Base-by-base conservation (phyloP, 2,888 invertebrate species). In the Brenthis daphne region DNA sequence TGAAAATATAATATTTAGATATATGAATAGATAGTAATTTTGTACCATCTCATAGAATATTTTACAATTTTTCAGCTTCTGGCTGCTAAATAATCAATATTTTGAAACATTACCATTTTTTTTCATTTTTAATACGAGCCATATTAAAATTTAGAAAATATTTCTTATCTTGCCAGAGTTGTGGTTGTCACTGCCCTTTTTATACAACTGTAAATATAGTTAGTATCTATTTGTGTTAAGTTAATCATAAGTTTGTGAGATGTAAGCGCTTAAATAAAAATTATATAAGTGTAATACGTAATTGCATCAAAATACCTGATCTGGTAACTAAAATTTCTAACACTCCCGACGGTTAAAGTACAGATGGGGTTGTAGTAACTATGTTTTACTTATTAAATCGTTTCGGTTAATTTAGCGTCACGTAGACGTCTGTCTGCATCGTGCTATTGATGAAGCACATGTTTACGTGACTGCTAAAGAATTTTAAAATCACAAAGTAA, bases 91-190 rank as follows among this genome's bases (percentile, higher is more conserved):
- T 76, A 57, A 72, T 69, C 68, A 75, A 72, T 73, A 76, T 65
- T 74, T 74, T 75, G 65, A 73, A 77, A 75, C 74, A 78, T 43
- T 43, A 74, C 85, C 85, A 85, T 84, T 85, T 85, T 85, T 83
- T 86, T 85, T 83, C 82, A 76, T 79, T 82, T 81, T 85, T 82
- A 86, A 85, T 77, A 84, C 85, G 86, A 91, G 92, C 92, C 92
- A 92, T 92, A 92, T 90, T 90, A 87, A 87, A 88, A 88, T 86
- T 90, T 92, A 91, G 90, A 88, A 87, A 86, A 81, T 80, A 87
- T 88, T 89, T 88, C 87, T 87, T 84, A 89, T 92, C 92, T 92
- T 92, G 92, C 92, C 92, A 92, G 91, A 87, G 89, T 88, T 76
- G 87, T 87, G 87, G 89, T 88, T 85, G 85, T 87, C 89, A 90